phyloP scores from a whole-genome alignment of 92 coral and sea anemone species.

The Siderastrea radians region DNA sequence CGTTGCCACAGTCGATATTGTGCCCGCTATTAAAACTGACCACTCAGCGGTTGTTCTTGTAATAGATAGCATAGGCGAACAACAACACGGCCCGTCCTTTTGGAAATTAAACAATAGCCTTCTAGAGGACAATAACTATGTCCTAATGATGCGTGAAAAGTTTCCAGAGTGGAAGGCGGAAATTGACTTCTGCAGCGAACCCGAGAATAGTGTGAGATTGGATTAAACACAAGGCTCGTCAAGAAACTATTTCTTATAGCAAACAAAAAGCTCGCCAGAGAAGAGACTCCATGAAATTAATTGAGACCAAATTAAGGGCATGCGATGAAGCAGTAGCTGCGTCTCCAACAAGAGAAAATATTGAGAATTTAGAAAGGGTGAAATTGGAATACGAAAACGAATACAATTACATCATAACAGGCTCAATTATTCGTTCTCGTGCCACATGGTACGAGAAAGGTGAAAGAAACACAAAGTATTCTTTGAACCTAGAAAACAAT shows the following conservation, averaged over 20 bases:
- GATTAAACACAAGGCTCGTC: neutral
- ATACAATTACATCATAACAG: neutral
- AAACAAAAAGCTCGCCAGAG: neutral
- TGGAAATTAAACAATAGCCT: slow-evolving; percentile 63
- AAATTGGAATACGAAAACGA: neutral
- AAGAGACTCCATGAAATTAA: neutral
- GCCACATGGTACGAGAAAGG: neutral
- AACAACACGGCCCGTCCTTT: slow-evolving; percentile 42
- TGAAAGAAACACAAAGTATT: neutral
- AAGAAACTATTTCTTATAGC: neutral
- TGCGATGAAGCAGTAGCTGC: neutral
- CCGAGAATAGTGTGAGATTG: neutral
- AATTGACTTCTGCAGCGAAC: neutral
- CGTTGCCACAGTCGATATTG: slow-evolving; percentile 34
- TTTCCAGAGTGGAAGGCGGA: neutral
- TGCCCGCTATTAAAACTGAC: slow-evolving; percentile 35
- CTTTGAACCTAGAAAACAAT: no score
- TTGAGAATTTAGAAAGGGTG: neutral
- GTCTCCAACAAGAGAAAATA: no score
- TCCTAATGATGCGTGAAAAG: no score
- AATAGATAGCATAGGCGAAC: slow-evolving; percentile 7
- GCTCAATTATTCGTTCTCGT: neutral
- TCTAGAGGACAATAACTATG: neutral
- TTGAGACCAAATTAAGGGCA: neutral
- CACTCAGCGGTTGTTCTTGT: slow-evolving; percentile 43